phyloP scores from a whole-genome alignment of 2,888 invertebrate species.

The Thelaira solivaga region DNA sequence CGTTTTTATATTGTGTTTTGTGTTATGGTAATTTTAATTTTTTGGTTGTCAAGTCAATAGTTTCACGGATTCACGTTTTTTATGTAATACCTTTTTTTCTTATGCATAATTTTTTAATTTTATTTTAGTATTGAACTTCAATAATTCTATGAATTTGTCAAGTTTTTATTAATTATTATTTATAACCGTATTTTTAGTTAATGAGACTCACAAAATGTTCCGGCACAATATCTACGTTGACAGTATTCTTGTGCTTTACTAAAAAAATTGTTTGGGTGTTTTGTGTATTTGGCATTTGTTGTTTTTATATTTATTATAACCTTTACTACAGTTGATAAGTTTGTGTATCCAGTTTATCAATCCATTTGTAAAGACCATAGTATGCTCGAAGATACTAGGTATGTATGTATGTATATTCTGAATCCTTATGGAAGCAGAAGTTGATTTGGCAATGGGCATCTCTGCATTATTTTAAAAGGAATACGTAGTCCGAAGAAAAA shows the following conservation, averaged over 20 bases:
- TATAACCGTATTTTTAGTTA: not conserved
- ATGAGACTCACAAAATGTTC: not conserved
- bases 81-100: no score
- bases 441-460: no score
- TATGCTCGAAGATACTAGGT: no score
- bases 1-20: constrained; percentile 1
- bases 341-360: no score
- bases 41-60: constrained; percentile 26
- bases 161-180: not conserved
- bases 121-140: not conserved
- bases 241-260: constrained; percentile 50
- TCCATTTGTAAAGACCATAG: no score
- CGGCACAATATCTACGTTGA: constrained; percentile 25
- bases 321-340: no score
- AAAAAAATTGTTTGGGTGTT: constrained; percentile 7
- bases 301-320: no score
- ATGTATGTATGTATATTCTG: no score
- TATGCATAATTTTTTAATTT: not conserved
- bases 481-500: no score
- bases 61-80: not conserved
- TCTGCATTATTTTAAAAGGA: no score
- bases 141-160: not conserved
- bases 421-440: no score
- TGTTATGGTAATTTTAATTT: constrained; percentile 40
- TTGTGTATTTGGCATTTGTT: constrained; percentile 23